Conservation (phyloP, 37 sponge, comb jelly and placozoan species). For the Beroe forskalii region DNA sequence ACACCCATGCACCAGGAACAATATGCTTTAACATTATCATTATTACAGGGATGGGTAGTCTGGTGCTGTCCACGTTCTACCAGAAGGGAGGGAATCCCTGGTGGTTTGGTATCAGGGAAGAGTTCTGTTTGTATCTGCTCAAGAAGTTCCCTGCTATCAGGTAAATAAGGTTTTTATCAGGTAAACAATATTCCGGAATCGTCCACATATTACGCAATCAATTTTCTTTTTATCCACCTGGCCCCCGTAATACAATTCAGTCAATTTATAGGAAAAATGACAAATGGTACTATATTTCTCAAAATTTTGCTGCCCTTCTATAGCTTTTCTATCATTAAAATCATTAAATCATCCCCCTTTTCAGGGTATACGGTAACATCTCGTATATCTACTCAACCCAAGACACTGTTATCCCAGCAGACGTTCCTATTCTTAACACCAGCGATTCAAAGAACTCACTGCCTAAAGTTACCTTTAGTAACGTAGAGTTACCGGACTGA, state of each 20-base stretch:
- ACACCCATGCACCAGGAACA: too few species aligned
- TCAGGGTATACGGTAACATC: slow-evolving; percentile 59
- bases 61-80: slow-evolving; percentile 58
- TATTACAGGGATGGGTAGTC: slow-evolving; percentile 1
- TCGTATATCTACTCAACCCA: slow-evolving; percentile 19
- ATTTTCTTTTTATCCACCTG: too few species aligned
- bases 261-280: too few species aligned
- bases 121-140: slow-evolving; percentile 49
- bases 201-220: too few species aligned
- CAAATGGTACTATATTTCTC: too few species aligned
- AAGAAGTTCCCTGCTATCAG: slow-evolving; percentile 50
- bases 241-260: too few species aligned
- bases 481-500: slow-evolving; percentile 38
- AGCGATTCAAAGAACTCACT: slow-evolving; percentile 49
- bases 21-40: too few species aligned
- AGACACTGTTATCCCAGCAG: slow-evolving; percentile 16
- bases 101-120: slow-evolving; percentile 62
- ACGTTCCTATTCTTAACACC: slow-evolving; percentile 4
- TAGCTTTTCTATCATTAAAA: too few species aligned
- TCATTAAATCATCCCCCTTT: too few species aligned
- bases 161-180: too few species aligned
- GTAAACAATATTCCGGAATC: too few species aligned
- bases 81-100: slow-evolving; percentile 63
- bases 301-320: too few species aligned
- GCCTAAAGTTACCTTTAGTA: slow-evolving; percentile 53